A percentile compares a stretch with the other conserved stretches of the same genome.
Conservation (phyloP, 2,888 invertebrate genomes). For the Oithona nana region DNA sequence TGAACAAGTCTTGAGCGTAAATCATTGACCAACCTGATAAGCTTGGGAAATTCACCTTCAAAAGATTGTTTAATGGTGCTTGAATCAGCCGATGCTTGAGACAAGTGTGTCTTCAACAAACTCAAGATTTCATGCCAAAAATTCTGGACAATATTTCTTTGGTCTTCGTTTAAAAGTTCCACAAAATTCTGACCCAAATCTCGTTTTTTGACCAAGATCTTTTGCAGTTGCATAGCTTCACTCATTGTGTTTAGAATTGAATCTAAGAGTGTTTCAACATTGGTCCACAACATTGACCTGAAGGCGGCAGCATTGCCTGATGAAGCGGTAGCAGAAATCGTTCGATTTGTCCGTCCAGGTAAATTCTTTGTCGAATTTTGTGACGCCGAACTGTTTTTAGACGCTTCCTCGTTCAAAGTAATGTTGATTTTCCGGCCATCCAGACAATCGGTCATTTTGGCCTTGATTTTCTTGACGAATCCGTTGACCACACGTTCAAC, state of each 20-base stretch:
- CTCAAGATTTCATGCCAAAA: conserved; percentile 41
- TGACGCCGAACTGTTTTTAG: conserved; percentile 10
- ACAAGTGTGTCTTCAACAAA: conserved; percentile 31
- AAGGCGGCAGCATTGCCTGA: conserved; percentile 39
- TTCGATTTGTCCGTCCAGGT: conserved; percentile 30
- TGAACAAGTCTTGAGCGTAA: conserved; percentile 46
- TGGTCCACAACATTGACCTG: conserved; percentile 58
- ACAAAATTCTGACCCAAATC: conserved; percentile 36
- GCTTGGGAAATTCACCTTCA: conserved; percentile 68
- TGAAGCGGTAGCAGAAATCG: conserved; percentile 38
- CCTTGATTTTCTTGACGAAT: conserved; percentile 30
- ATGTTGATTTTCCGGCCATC: background rate
- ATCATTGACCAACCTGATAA: conserved; percentile 60
- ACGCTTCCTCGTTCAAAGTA: background rate
- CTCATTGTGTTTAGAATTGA: conserved; percentile 29
- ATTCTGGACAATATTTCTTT: conserved; percentile 19
- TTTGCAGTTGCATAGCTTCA: conserved; percentile 27
- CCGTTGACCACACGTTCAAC: conserved; percentile 20
- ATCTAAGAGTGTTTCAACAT: conserved; percentile 65
- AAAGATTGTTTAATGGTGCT: conserved; percentile 53
- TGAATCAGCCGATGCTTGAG: conserved; percentile 31
- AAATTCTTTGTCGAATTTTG: conserved; percentile 16
- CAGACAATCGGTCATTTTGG: conserved; percentile 27
- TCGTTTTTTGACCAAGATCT: conserved; percentile 34
- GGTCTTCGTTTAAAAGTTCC: conserved; percentile 27